Evolutionary conservation across 1,140 invertebrate genomes (phyloP).

Genomic region (Papilio helenus): DNA sequence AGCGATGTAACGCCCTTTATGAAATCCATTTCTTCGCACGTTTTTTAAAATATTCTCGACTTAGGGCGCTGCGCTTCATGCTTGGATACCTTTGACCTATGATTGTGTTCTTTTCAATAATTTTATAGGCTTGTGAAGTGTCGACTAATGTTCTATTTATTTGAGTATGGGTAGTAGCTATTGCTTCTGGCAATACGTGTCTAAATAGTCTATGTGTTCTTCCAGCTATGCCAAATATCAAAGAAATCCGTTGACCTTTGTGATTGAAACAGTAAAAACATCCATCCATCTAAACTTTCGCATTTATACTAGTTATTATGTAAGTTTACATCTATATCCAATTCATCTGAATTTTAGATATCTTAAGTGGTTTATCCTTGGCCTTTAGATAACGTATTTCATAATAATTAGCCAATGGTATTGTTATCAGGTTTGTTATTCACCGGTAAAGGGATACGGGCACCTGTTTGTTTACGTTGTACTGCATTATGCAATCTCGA

Average conservation of each 20-base stretch:
- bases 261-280: too few relatives aligned
- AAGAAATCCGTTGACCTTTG: too few relatives aligned
- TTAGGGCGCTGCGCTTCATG: constrained; percentile 4
- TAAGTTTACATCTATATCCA: not conserved
- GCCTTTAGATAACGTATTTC: not conserved
- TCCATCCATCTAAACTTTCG: too few relatives aligned
- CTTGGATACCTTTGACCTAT: not conserved
- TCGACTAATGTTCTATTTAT: too few relatives aligned
- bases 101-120: not conserved
- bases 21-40: constrained; percentile 6
- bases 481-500: constrained; percentile 29
- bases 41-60: not conserved
- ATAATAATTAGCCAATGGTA: not conserved
- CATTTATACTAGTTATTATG: too few relatives aligned
- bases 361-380: not conserved
- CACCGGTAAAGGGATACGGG: not conserved
- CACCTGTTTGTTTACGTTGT: constrained; percentile 27
- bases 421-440: not conserved
- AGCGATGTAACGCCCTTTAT: not conserved
- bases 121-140: too few relatives aligned
- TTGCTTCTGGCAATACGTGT: too few relatives aligned
- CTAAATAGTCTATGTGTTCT: too few relatives aligned
- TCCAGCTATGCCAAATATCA: too few relatives aligned
- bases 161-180: too few relatives aligned
- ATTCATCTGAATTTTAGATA: not conserved